Percentiles rank a stretch among this genome's conserved stretches.
Evolutionary conservation across 2,888 invertebrate genomes (phyloP).

Genomic region (Rotaria socialis): DNA sequence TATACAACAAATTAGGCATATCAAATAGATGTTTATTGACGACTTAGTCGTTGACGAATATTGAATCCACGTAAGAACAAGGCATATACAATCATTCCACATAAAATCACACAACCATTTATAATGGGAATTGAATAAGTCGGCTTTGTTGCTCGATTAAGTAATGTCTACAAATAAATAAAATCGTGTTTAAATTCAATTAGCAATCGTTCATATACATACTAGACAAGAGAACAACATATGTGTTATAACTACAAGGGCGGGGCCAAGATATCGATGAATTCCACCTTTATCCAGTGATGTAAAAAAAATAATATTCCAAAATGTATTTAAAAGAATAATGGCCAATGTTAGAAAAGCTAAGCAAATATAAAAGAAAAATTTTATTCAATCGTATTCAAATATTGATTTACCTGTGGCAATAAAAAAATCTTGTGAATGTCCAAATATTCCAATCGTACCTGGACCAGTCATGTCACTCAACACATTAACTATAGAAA

Average conservation of each 20-base stretch:
- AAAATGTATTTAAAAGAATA: slow-evolving; percentile 69
- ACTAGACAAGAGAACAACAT: slow-evolving; percentile 58
- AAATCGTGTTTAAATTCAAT: not conserved
- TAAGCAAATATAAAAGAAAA: slow-evolving; percentile 50
- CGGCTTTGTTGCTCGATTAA: not conserved
- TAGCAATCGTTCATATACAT: slow-evolving; percentile 48
- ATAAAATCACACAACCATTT: not conserved
- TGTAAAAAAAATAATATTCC: slow-evolving; percentile 70
- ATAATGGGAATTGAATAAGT: not conserved
- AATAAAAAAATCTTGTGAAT: slow-evolving; percentile 80
- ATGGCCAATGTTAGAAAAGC: slow-evolving; percentile 73
- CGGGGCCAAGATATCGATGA: slow-evolving; percentile 48
- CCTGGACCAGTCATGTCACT: slow-evolving; percentile 91
- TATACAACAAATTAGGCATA: not conserved
- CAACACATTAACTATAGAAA: slow-evolving; percentile 85
- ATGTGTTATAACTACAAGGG: slow-evolving; percentile 53
- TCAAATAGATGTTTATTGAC: not conserved
- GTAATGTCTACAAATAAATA: not conserved
- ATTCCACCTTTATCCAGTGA: slow-evolving; percentile 52
- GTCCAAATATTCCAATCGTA: slow-evolving; percentile 80
- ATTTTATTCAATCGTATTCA: not conserved
- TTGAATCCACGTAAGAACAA: not conserved
- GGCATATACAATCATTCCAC: not conserved
- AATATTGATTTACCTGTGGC: slow-evolving; percentile 71
- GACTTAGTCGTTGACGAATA: too few relatives aligned